Evolutionary conservation across 2,888 invertebrate species (phyloP), one percentile per base, ranked within the genome.

Genomic region (Siphonodentalium dalli): DNA sequence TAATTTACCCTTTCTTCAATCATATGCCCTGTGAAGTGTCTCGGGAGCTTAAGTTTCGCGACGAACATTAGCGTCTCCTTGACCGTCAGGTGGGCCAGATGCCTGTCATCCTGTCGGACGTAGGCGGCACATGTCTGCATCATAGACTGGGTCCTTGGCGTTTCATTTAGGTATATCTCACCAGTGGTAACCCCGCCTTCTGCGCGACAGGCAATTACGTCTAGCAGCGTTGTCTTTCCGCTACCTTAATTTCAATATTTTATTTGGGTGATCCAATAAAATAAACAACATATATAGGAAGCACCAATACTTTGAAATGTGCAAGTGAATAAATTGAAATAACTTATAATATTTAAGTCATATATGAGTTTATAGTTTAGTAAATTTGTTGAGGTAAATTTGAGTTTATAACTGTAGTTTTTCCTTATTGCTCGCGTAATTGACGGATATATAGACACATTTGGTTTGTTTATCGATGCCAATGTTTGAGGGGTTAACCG

Each of bases 161-260:
- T 89, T 1, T 92, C 93, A 79, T 96, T 94, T 1, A 97, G 85
- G 0, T 92, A 85, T 23, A 97, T 91, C 76, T 93, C 91, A 0
- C 96, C 97, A 50, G 93, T 87, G 1, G 90, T 90, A 1, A 91
- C 88, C 62, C 88, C 88, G 63, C 88, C 87, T 6, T 63, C 63
- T 15, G 91, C 89, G 27, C 85, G 71, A 34, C 83, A 80, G 0
- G 84, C 82, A 51, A 97, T 92, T 7, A 96, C 95, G 80, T 97
- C 96, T 7, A 98, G 84, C 3, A 98, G 86, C 0, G 95, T 95
- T 28, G 93, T 88, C 79, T 98, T 98, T 0, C 97, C 97, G 68
- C 94, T 94, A 13, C 93, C 93, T 92, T 69, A 23, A 79, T 72
- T 52, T 28, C 18, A 13, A 45, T 6, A 3, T n/a, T n/a, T n/a